These are phyloP conservation scores for Habrosyne pyritoides DNA, from an alignment of 2,888 invertebrate species.

Conservation along the genomic window DNA sequence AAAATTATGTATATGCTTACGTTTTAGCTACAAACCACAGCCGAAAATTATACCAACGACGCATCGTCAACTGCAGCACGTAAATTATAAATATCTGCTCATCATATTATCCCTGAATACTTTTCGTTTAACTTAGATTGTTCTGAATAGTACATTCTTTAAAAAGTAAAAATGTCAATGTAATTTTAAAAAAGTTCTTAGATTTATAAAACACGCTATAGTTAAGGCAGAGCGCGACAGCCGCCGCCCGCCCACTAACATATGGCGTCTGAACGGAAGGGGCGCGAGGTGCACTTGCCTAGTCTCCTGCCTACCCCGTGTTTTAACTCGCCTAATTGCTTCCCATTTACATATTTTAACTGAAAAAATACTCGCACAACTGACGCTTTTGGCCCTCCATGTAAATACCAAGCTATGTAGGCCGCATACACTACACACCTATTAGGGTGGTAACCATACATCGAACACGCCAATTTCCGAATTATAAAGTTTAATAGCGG, in stretches of 20 bases:
- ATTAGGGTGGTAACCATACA: conserved; percentile 50
- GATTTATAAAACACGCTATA: conserved; percentile 41
- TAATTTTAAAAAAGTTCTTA: background rate
- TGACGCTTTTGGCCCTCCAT: conserved; percentile 67
- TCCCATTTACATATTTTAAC: conserved; percentile 83
- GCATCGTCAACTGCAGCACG: too few relatives aligned
- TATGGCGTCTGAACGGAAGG: conserved; percentile 72
- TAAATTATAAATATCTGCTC: too few relatives aligned
- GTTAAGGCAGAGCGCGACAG: conserved; percentile 1
- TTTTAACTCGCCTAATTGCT: conserved; percentile 83
- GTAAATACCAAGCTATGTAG: conserved; percentile 68
- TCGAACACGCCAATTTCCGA: conserved; percentile 55
- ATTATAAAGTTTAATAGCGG: conserved; percentile 66
- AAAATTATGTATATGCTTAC: too few relatives aligned
- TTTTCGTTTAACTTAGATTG: too few relatives aligned
- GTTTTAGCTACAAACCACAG: too few relatives aligned
- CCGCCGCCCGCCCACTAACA: conserved; percentile 71
- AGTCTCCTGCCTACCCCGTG: conserved; percentile 81
- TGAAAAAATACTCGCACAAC: conserved; percentile 74
- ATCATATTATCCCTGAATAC: too few relatives aligned
- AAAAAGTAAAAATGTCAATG: background rate
- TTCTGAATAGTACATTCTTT: background rate
- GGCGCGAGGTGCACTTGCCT: conserved; percentile 75
- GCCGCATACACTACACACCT: conserved; percentile 39
- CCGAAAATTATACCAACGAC: too few relatives aligned